A percentile compares a stretch with the other conserved stretches of the same genome.
Conservation (phyloP, 2,113 vertebrate species). For the Pheucticus melanocephalus region DNA sequence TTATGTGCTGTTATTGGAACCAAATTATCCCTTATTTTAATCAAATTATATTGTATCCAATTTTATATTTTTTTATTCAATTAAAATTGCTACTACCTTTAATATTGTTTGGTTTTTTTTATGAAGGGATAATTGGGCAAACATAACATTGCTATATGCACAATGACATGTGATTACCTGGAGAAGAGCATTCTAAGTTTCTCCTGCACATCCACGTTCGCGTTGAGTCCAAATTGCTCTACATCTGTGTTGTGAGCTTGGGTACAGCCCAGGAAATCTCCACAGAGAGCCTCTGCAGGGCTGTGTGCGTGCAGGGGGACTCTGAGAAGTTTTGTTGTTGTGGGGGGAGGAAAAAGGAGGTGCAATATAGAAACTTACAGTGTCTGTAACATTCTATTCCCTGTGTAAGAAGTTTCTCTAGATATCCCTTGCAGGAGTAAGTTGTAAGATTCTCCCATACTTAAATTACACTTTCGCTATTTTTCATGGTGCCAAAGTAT, state of each 20-base stretch:
- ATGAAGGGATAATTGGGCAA: too few species aligned
- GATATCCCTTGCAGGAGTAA: background rate
- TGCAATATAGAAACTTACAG: fast-evolving
- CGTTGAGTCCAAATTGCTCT: background rate
- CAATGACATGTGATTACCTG: background rate
- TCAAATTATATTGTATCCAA: too few species aligned
- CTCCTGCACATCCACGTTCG: background rate
- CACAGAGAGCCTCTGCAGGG: background rate
- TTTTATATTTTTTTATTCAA: too few species aligned
- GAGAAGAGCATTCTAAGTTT: background rate
- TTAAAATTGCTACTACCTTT: too few species aligned
- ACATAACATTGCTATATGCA: background rate
- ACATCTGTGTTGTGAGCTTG: background rate
- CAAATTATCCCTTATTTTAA: too few species aligned
- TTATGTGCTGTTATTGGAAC: too few species aligned
- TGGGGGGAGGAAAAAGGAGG: fast-evolving
- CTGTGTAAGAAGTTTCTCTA: background rate
- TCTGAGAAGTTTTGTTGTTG: background rate
- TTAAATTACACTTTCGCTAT: fast-evolving
- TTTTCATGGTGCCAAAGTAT: background rate
- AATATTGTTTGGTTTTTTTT: too few species aligned
- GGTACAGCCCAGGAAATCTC: background rate
- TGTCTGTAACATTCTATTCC: background rate
- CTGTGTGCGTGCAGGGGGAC: background rate
- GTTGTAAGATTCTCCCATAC: background rate